Base-by-base conservation (phyloP, 2,888 invertebrate species). In the Conops quadrifasciatus region DNA sequence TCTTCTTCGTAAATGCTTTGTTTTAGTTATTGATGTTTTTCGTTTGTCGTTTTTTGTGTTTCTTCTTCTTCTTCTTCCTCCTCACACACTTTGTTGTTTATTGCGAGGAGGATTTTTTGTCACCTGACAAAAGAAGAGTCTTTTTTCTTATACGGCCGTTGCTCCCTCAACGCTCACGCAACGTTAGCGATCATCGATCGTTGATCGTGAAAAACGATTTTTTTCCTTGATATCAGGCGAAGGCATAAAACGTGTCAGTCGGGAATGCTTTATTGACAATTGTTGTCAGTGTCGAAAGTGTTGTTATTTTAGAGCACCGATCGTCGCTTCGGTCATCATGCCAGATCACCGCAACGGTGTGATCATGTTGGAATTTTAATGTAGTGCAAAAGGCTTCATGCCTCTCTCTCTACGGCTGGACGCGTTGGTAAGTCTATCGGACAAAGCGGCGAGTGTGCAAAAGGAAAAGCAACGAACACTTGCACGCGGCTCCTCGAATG, bases 91-190 rank as follows among this genome's bases (percentile, higher is more conserved):
- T 19, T 53, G 53, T 66, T 66, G 66, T 43, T 51, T 51, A 30
- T 68, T 51, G 60, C 43, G 21, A 63, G 30, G 26, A 45, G 51
- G 43, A 76, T 74, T 74, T 76, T 77, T 77, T 75, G 75, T 75
- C 77, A 77, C 74, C 74, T 77, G 76, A 76, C 75, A 74, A 74
- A 65, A 70, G 65, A 73, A 70, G 65, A 73, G 16, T 11, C 9
- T 19, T 51, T 2, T 21, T n/a, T 7, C 21, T 36, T 36, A 9
- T 36, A 4, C 21, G n/a, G 26, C 16, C 65, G 59, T 47, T 19
- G 45, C 45, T 43, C 47, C 19, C 36, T 11, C 15, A 56, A 56
- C 19, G 56, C 30, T 59, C 49, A 24, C 30, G 21, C 15, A 59
- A 28, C 45, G 26, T 19, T 59, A 2, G 30, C 21, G 62, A 58